Conservation (phyloP, 2,797 vertebrate genomes). For the Lates japonicus region DNA sequence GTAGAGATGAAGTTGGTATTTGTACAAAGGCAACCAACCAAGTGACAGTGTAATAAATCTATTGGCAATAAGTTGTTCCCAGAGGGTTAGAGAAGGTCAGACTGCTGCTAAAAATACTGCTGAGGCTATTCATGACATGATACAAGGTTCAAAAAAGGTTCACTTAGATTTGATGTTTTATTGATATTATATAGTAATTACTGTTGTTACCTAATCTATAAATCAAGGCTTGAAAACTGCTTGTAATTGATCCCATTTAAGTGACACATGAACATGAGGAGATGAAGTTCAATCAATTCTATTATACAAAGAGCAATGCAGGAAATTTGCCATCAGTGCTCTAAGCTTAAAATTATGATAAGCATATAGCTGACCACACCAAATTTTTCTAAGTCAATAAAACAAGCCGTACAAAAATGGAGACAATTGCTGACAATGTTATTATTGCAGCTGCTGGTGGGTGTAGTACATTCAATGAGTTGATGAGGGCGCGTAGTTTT, state of each 20-base stretch:
- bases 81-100: slow-evolving; percentile 15
- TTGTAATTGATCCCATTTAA: neutral
- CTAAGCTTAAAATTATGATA: no score
- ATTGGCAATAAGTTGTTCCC: slow-evolving; percentile 32
- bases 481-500: no score
- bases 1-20: slow-evolving; percentile 14
- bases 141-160: neutral
- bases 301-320: no score
- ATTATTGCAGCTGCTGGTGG: neutral
- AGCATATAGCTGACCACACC: neutral
- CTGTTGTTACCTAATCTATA: neutral
- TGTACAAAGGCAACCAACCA: slow-evolving; percentile 17
- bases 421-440: neutral
- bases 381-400: neutral
- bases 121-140: slow-evolving; percentile 1
- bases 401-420: neutral
- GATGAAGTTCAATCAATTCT: no score
- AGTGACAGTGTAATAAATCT: slow-evolving; percentile 11
- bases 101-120: slow-evolving; percentile 14
- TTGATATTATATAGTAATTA: neutral
- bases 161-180: neutral
- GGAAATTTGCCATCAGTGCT: no score
- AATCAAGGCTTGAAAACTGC: neutral
- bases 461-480: neutral
- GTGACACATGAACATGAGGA: neutral